Conservation (phyloP, 2,113 vertebrate genomes). For the Oncorhynchus masou region DNA sequence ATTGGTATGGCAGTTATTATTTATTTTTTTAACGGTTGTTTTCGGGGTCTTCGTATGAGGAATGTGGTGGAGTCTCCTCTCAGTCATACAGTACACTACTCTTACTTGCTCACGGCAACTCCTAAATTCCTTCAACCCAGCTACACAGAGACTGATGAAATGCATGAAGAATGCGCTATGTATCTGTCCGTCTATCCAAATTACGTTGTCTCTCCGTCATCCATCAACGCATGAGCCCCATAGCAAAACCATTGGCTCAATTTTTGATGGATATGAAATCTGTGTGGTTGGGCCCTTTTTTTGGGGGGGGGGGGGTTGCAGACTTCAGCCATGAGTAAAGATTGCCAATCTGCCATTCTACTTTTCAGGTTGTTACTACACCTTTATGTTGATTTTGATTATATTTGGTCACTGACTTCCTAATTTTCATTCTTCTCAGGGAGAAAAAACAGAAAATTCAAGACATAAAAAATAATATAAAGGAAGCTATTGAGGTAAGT, state of each 20-base stretch:
- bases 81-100: background rate
- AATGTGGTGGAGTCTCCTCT: slow-evolving; percentile 11
- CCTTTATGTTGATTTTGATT: no score
- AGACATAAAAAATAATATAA: slow-evolving; percentile 99
- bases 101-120: background rate
- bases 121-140: background rate
- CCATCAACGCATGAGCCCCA: no score
- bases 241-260: no score
- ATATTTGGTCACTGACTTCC: background rate
- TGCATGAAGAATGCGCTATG: no score
- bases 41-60: background rate
- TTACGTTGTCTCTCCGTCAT: no score
- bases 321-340: no score
- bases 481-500: slow-evolving; percentile 98
- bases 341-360: no score
- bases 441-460: slow-evolving; percentile 99
- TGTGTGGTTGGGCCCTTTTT: background rate
- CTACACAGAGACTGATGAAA: no score
- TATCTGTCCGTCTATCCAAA: background rate
- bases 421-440: slow-evolving; percentile 72
- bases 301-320: background rate
- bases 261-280: no score
- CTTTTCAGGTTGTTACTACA: no score
- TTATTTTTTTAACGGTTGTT: background rate
- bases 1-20: background rate